phyloP scores from a whole-genome alignment of 2,113 vertebrate species.

The Ciconia stormi region DNA sequence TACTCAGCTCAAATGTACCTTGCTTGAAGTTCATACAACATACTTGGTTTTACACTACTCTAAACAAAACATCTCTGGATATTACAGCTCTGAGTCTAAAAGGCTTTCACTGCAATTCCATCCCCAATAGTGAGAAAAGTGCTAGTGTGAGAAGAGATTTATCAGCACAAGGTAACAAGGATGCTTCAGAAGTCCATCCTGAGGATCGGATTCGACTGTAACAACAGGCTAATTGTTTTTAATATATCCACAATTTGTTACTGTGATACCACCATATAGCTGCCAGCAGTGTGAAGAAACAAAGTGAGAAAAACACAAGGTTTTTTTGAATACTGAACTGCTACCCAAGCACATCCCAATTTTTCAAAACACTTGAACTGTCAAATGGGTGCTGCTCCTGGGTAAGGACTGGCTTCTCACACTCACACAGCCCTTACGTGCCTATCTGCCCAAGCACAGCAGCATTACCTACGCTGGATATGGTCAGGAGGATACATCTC shows the following conservation, averaged over 20 bases:
- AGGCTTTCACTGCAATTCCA: background rate
- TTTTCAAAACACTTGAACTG: background rate
- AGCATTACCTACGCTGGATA: fast-evolving
- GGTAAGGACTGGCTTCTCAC: background rate
- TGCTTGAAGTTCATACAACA: slow-evolving; percentile 34
- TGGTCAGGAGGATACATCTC: background rate
- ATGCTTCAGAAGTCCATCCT: background rate
- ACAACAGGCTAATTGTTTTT: background rate
- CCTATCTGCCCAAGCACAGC: background rate
- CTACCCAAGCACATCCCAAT: background rate
- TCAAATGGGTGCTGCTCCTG: background rate
- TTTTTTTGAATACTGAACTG: background rate
- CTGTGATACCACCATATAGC: background rate
- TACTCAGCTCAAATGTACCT: slow-evolving; percentile 27
- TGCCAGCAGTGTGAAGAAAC: background rate
- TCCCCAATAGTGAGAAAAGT: background rate
- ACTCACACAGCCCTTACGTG: background rate
- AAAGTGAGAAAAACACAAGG: background rate
- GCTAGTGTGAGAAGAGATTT: background rate
- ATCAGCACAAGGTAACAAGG: background rate
- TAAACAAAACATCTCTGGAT: slow-evolving; percentile 47
- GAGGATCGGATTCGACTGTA: background rate
- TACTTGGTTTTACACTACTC: slow-evolving; percentile 39
- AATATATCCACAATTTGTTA: background rate
- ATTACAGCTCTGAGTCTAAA: slow-evolving; percentile 10